phyloP scores from a whole-genome alignment of 2,797 vertebrate species.

The Champsocephalus gunnari region DNA sequence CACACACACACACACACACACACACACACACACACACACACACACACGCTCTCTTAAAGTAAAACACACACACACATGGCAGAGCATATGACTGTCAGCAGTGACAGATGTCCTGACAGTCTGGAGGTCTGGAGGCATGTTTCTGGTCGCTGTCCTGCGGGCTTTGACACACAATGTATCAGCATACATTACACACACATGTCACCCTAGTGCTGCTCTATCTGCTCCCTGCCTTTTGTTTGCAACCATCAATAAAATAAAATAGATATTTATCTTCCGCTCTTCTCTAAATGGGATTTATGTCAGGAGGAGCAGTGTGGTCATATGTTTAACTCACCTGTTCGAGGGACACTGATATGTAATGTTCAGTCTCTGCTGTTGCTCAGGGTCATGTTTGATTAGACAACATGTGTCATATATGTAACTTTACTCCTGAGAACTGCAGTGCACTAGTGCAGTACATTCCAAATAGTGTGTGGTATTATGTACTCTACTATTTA shows the following conservation, averaged over 20 bases:
- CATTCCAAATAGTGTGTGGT: not conserved
- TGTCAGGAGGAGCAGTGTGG: not conserved
- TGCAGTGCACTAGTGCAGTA: not conserved
- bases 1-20: conserved; percentile 22
- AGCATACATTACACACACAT: conserved; percentile 76
- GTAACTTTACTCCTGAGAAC: not conserved
- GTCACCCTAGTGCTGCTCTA: conserved; percentile 45
- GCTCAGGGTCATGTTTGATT: not conserved
- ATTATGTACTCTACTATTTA: not conserved
- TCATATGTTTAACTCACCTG: not conserved
- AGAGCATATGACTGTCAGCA: conserved; percentile 82
- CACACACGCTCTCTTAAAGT: conserved; percentile 27
- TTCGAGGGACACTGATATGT: not conserved
- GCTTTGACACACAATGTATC: conserved; percentile 79
- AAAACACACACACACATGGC: conserved; percentile 50
- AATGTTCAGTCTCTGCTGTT: not conserved
- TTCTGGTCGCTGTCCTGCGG: conserved; percentile 75
- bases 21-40: conserved; percentile 31
- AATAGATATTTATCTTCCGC: not conserved
- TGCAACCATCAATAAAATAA: conserved; percentile 1
- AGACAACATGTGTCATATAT: not conserved
- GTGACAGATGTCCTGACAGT: conserved; percentile 87
- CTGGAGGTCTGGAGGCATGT: conserved; percentile 82
- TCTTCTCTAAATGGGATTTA: not conserved
- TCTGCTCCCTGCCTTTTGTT: conserved; percentile 38